Evolutionary conservation across 2,113 vertebrate species (phyloP).

Genomic region (Epinephelus fuscoguttatus): DNA sequence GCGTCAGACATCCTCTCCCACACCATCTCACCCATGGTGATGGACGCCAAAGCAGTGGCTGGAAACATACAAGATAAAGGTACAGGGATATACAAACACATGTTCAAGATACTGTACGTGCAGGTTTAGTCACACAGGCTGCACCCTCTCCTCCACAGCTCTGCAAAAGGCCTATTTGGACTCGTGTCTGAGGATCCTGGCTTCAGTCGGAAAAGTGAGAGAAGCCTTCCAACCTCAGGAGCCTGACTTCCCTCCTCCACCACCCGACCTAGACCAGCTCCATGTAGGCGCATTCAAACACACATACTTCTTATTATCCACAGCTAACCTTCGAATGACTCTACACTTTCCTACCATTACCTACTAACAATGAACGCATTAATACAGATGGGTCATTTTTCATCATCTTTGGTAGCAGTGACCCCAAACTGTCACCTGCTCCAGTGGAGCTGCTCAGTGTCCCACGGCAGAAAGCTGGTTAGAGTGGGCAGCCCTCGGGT

Average conservation of each 20-base stretch:
- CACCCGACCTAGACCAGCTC: constrained; percentile 96
- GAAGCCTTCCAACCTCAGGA: constrained; percentile 98
- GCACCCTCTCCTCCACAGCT: constrained; percentile 75
- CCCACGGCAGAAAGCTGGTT: not conserved
- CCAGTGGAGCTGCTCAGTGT: not conserved
- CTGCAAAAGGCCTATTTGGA: constrained; percentile 98
- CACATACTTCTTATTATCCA: not conserved
- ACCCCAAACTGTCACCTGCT: not conserved
- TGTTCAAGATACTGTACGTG: not conserved
- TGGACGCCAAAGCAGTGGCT: constrained; percentile 98
- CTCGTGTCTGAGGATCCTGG: constrained; percentile 95
- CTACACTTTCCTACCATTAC: not conserved
- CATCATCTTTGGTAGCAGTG: not conserved
- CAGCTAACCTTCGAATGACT: not conserved
- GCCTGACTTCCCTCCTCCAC: constrained; percentile 96
- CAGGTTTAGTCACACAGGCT: not conserved
- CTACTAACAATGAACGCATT: not conserved
- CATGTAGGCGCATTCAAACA: constrained; percentile 85
- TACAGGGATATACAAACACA: constrained; percentile 64
- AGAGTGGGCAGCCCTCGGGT: not conserved
- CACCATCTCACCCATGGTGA: constrained; percentile 98
- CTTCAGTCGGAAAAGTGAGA: constrained; percentile 96
- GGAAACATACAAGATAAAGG: constrained; percentile 98
- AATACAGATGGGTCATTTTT: not conserved
- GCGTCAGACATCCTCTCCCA: constrained; percentile 95